Evolutionary conservation across 2,888 invertebrate species (phyloP).

Genomic region (Microplitis deprimator): DNA sequence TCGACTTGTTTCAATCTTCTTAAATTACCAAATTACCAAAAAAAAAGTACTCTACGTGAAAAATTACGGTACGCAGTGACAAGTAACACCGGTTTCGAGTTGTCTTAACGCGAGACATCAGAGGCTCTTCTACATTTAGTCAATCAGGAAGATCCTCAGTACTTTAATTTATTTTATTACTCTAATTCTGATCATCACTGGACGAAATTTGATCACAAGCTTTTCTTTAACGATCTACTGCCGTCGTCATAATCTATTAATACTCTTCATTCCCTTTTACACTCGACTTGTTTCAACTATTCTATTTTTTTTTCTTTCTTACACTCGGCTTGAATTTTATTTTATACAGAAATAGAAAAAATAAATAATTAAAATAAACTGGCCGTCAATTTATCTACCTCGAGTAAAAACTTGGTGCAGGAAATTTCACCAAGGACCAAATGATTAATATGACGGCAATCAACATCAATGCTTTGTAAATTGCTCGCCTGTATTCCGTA

Average conservation of each 20-base stretch:
- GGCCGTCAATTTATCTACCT: conserved; percentile 5
- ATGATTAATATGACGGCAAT: not conserved
- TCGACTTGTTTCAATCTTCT: conserved; percentile 99
- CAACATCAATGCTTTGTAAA: conserved; percentile 55
- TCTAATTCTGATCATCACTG: not conserved
- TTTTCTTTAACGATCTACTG: not conserved
- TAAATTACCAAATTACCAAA: conserved; percentile 98
- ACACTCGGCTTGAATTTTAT: not conserved
- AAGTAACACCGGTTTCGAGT: conserved; percentile 98
- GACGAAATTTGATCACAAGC: conserved; percentile 13
- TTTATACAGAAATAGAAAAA: not conserved
- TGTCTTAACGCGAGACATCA: conserved; percentile 79
- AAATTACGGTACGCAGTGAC: conserved; percentile 97
- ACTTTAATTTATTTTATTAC: not conserved
- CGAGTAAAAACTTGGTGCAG: conserved; percentile 4
- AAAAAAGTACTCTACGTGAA: conserved; percentile 93
- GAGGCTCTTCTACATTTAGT: no score
- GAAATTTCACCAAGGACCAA: not conserved
- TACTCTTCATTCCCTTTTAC: conserved; percentile 13
- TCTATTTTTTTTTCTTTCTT: not conserved
- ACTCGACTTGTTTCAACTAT: conserved; percentile 1
- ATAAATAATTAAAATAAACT: not conserved
- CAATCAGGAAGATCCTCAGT: not conserved
- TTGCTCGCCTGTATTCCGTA: conserved; percentile 54
- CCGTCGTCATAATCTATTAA: conserved; percentile 8